Base-by-base conservation (phyloP, 1,140 invertebrate genomes). In the Cyrtorhinus lividipennis region DNA sequence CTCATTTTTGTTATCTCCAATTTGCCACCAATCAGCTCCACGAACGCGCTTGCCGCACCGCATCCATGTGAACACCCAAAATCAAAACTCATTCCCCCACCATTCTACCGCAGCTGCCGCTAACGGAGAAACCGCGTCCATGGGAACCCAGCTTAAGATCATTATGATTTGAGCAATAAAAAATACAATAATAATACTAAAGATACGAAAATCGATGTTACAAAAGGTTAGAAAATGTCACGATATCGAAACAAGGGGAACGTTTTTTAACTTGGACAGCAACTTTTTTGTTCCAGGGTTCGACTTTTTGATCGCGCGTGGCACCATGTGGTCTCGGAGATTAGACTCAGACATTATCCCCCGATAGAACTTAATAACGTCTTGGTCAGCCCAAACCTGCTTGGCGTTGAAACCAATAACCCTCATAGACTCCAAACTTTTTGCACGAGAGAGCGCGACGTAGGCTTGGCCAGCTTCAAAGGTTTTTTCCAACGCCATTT, bases 401-500 rank as follows among this genome's bases (percentile, higher is more conserved):
- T 83, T 79, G 2, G 81, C 75, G 72, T 87, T 83, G 76, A 97
- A 96, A 73, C 95, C 91, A 61, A 95, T 73, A 56, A 97, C 85
- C 66, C 90, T 76, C 26, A 98, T 76, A 15, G 87, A 83, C 63
- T 90, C 76, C 53, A 98, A 77, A 72, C 84, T 92, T 71, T 90
- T 86, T 23, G 93, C 93, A 68, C 94, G 79, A 10, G 92, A 95
- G 18, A 98, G 71, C 1, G 94, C 94, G 0, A 98, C 93, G 77
- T 98, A 97, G 0, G 93, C 90, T 77, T 98, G 94, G 0, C 94
- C 94, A 22, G 89, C 85, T 76, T 96, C 92, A 76, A 97, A 97
- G 12, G 92, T 90, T 69, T 85, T 83, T 0, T 83, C 81, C 30
- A 97, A 73, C 15, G 88, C 92, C 81, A 97, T 93, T 77, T 96